Percentiles rank a stretch among this genome's conserved stretches.
These are phyloP conservation scores for Trogon surrucura DNA, from an alignment of 2,113 vertebrate genomes.

Conservation along the genomic window DNA sequence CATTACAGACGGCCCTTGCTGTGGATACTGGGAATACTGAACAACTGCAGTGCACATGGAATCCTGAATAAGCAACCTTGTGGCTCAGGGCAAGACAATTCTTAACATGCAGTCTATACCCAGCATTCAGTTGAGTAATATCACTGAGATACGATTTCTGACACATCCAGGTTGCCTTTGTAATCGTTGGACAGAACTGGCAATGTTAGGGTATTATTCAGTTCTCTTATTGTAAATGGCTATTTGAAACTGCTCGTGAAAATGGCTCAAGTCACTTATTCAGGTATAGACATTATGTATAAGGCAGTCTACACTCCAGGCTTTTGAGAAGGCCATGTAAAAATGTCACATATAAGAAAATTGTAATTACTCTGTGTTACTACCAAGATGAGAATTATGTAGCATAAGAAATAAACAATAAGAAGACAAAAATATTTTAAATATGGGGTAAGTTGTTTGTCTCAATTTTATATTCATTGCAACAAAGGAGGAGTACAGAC, in stretches of 20 bases:
- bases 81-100: neutral
- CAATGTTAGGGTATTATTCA: neutral
- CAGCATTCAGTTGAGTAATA: neutral
- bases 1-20: neutral
- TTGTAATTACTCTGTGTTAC: neutral
- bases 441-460: neutral
- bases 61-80: neutral
- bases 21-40: neutral
- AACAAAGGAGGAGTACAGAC: neutral
- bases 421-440: neutral
- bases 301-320: neutral
- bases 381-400: neutral
- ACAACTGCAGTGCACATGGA: rapidly evolving
- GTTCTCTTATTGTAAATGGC: neutral
- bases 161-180: neutral
- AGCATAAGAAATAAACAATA: neutral
- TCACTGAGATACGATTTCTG: neutral
- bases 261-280: neutral
- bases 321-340: neutral
- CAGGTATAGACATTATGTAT: neutral
- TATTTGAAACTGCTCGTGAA: neutral
- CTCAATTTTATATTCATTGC: neutral
- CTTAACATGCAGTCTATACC: neutral
- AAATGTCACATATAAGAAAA: neutral
- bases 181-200: neutral